These are phyloP conservation scores for Neoarius graeffei DNA, from an alignment of 2,113 vertebrate genomes.

Conservation along the genomic window DNA sequence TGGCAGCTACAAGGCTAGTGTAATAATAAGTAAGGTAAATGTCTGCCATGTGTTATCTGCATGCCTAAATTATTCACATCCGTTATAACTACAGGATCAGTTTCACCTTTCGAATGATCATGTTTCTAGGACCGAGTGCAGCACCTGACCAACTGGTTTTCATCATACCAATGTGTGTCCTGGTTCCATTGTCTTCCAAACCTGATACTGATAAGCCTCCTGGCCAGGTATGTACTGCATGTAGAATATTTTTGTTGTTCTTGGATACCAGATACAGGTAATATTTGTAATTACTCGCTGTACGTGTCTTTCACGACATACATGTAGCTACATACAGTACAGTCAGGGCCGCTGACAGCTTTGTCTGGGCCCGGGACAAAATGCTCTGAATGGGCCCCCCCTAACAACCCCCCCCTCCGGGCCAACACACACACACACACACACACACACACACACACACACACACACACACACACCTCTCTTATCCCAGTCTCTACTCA, in stretches of 20 bases:
- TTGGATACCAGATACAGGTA: not conserved
- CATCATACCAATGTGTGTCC: not conserved
- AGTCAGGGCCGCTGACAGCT: too few relatives aligned
- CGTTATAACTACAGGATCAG: slow-evolving; percentile 4
- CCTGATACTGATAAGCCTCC: not conserved
- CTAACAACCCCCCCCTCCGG: too few relatives aligned
- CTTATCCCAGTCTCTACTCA: too few relatives aligned
- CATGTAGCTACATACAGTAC: too few relatives aligned
- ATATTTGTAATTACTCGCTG: not conserved
- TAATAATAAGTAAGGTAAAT: not conserved
- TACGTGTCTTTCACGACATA: not conserved
- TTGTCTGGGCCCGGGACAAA: too few relatives aligned
- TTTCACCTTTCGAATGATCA: not conserved
- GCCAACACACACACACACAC: too few relatives aligned
- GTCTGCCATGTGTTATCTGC: not conserved
- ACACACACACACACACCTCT: too few relatives aligned
- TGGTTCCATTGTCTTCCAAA: not conserved
- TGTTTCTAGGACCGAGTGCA: not conserved
- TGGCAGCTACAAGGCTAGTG: not conserved
- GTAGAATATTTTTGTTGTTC: not conserved
- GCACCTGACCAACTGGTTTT: not conserved
- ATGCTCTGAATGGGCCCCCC: too few relatives aligned
- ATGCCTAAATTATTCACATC: not conserved
- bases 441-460: too few relatives aligned
- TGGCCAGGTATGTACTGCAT: not conserved